These are phyloP conservation scores for Toxotes jaculatrix DNA, from an alignment of 2,113 vertebrate species.

Conservation along the genomic window DNA sequence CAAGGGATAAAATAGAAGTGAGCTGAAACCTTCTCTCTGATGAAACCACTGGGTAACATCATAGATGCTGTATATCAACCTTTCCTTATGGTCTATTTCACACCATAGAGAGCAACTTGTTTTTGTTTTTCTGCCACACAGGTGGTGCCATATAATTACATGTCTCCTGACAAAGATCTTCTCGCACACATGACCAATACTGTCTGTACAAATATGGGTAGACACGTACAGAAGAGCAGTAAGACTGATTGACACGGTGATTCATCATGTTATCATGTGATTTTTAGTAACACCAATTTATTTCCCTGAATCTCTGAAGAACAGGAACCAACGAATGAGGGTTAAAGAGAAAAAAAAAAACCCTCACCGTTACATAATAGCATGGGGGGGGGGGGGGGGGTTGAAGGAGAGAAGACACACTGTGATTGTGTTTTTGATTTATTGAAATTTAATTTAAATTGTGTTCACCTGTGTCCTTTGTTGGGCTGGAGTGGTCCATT, in stretches of 20 bases:
- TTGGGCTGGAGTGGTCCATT: no score
- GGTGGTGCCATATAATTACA: constrained; percentile 18
- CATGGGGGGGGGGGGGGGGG: no score
- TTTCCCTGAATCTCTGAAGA: background rate
- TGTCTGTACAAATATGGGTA: background rate
- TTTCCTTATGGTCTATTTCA: background rate
- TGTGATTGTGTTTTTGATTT: no score
- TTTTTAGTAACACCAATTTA: background rate
- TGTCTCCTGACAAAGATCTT: constrained; percentile 16
- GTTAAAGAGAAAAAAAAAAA: background rate
- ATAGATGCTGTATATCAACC: background rate
- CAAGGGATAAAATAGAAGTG: background rate
- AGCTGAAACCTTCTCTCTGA: background rate
- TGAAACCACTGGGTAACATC: background rate
- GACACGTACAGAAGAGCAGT: background rate
- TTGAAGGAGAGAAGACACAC: no score
- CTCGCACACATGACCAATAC: background rate
- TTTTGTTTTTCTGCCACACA: constrained; percentile 31
- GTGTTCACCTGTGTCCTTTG: no score
- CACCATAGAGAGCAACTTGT: constrained; percentile 14
- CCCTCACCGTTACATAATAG: no score
- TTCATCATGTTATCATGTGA: background rate
- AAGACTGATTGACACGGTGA: background rate
- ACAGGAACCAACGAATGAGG: background rate
- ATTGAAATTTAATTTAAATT: no score